Conservation (phyloP, 2,888 invertebrate species). For the Acrobeloides nanus region DNA sequence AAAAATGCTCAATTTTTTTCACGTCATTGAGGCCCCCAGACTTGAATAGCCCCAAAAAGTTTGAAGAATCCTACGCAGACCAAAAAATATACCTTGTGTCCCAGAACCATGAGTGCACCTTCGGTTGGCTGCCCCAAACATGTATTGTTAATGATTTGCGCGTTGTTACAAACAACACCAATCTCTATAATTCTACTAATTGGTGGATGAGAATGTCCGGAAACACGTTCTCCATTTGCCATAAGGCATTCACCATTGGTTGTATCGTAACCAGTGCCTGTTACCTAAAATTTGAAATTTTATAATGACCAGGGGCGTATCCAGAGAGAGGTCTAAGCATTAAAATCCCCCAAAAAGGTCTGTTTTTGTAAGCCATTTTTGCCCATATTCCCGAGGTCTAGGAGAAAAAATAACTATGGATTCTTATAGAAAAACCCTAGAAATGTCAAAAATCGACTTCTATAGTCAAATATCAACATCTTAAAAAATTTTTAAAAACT, state of each 20-base stretch:
- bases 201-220: slow-evolving; percentile 51
- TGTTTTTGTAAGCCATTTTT: too few species aligned
- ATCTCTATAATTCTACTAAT: slow-evolving; percentile 58
- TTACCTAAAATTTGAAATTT: slow-evolving; percentile 8
- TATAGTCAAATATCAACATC: too few species aligned
- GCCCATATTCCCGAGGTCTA: too few species aligned
- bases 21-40: not conserved
- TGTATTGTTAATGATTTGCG: slow-evolving; percentile 71
- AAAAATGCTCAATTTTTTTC: not conserved
- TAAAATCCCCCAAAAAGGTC: too few species aligned
- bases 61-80: not conserved
- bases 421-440: too few species aligned
- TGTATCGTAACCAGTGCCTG: slow-evolving; percentile 28
- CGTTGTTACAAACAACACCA: slow-evolving; percentile 90
- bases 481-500: too few species aligned
- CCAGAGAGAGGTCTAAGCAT: too few species aligned
- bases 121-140: slow-evolving; percentile 93
- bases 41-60: not conserved
- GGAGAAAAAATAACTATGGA: too few species aligned
- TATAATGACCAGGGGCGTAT: too few species aligned
- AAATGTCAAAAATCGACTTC: too few species aligned
- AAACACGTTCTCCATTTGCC: slow-evolving; percentile 17
- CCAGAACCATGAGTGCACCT: slow-evolving; percentile 84
- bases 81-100: slow-evolving; percentile 66
- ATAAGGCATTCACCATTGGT: slow-evolving; percentile 23